Conservation (phyloP, 1,140 invertebrate genomes). For the Drosophila santomea region DNA sequence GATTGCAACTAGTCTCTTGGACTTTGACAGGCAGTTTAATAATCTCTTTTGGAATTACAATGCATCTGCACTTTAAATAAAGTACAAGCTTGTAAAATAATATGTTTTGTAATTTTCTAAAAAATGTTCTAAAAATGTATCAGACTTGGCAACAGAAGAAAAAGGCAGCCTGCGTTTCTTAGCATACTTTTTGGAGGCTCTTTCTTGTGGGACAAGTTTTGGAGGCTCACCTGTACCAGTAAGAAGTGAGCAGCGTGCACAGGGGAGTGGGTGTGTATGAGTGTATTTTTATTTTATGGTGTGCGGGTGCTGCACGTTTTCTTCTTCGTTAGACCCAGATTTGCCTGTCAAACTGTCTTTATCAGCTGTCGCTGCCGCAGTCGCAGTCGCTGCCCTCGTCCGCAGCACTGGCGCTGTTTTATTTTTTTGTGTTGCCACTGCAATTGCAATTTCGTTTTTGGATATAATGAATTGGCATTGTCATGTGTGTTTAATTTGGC, state of each 20-base stretch:
- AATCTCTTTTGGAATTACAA: too few relatives aligned
- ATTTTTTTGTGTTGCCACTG: constrained; percentile 6
- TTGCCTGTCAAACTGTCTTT: constrained; percentile 48
- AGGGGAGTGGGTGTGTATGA: not conserved
- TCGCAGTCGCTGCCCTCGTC: not conserved
- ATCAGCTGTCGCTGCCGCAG: constrained; percentile 33
- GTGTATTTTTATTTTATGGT: not conserved
- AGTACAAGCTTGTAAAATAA: too few relatives aligned
- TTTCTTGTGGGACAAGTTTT: not conserved
- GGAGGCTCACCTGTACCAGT: not conserved
- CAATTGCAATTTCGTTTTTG: constrained; percentile 45
- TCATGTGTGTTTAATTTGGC: constrained; percentile 53
- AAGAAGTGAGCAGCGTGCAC: constrained; percentile 4
- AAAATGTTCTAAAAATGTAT: too few relatives aligned
- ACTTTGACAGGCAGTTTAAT: too few relatives aligned
- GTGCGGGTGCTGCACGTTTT: constrained; percentile 20
- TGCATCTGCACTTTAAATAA: too few relatives aligned
- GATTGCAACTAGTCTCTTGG: too few relatives aligned
- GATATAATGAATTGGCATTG: constrained; percentile 71
- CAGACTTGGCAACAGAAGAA: too few relatives aligned
- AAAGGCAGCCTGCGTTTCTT: not conserved
- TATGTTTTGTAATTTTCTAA: too few relatives aligned
- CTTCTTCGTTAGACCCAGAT: constrained; percentile 29
- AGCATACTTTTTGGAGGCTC: not conserved
- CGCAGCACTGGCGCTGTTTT: not conserved